These are phyloP conservation scores for Suncus etruscus DNA, from an alignment of 2,113 vertebrate species.

Conservation along the genomic window DNA sequence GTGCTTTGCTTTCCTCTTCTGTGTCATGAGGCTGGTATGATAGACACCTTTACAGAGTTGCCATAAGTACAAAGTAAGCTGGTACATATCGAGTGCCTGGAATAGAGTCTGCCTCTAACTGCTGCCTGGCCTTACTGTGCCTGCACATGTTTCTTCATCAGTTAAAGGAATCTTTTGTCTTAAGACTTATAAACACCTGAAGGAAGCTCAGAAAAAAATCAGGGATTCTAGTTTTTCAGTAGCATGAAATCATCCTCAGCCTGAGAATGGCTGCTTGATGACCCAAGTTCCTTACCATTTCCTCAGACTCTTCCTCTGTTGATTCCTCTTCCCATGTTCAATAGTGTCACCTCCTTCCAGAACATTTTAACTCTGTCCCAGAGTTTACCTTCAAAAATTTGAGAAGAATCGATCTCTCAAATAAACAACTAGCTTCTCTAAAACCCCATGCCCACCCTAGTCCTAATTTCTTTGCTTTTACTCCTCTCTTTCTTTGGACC, in stretches of 20 bases:
- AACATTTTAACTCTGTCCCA: not conserved
- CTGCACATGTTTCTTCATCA: constrained; percentile 16
- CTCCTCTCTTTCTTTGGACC: not conserved
- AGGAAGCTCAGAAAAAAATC: not conserved
- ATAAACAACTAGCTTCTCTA: not conserved
- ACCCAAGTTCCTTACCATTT: not conserved
- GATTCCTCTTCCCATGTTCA: too few species aligned
- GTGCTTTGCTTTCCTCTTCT: not conserved
- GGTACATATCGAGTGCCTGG: not conserved
- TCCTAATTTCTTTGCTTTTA: not conserved
- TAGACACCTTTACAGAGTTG: not conserved
- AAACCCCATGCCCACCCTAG: not conserved
- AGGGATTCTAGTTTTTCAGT: not conserved
- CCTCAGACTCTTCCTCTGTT: not conserved
- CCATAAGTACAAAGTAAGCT: not conserved
- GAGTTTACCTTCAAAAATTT: not conserved
- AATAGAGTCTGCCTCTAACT: not conserved
- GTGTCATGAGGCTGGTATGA: not conserved
- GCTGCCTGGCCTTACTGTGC: not conserved
- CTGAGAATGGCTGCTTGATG: not conserved
- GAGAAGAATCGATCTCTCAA: not conserved
- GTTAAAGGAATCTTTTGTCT: not conserved
- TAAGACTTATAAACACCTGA: not conserved
- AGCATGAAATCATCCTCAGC: not conserved
- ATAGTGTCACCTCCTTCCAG: not conserved